Base-by-base conservation (phyloP, 1,140 invertebrate species). In the Diploscapter pachys region DNA sequence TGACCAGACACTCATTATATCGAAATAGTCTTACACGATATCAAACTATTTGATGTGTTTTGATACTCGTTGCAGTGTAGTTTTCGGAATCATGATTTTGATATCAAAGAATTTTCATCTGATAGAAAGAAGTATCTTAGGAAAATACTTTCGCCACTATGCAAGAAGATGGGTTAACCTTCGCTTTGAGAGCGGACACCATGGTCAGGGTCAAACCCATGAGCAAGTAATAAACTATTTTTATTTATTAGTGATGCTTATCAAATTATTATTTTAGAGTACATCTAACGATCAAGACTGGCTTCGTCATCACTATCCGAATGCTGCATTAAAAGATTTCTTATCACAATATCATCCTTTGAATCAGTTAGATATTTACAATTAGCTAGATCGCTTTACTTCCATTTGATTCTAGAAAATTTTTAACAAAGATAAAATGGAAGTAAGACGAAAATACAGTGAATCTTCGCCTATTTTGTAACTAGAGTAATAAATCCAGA, bases 61-160 rank as follows among this genome's bases (percentile, higher is more conserved):
- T 31, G 31, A 59, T 9, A 59, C 9, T 59, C 13, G 9, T 2
- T 59, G 57, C 13, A 11, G 2, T 11, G 57, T 59, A 13, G 57
- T 59, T 59, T 59, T 9, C 9, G 52, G 4, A 66, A 8, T 4
- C n/a, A 11, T 66, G 49, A 2, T 51, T 51, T 62, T 69, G 49
- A 57, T 4, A 63, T 8, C n/a, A 31, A 51, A 56, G 0, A 2
- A 4, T 52, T 55, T n/a, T 51, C 3, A n/a, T 56, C 50, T 66
- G 31, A 31, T 31, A 31, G 31, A 31, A 31, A 31, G 31, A 31
- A 3, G 31, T 57, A 5, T 13, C 63, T 64, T 31, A 74, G 73
- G 73, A 74, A 69, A 74, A 74, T 67, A 74, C 73, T 5, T 74
- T 69, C 50, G 73, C 63, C 3, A 55, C 64, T 11, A 56, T 74